Evolutionary conservation across 2,113 vertebrate genomes (phyloP), one percentile per base, ranked within the genome.

Genomic region (Tupaia chinensis): DNA sequence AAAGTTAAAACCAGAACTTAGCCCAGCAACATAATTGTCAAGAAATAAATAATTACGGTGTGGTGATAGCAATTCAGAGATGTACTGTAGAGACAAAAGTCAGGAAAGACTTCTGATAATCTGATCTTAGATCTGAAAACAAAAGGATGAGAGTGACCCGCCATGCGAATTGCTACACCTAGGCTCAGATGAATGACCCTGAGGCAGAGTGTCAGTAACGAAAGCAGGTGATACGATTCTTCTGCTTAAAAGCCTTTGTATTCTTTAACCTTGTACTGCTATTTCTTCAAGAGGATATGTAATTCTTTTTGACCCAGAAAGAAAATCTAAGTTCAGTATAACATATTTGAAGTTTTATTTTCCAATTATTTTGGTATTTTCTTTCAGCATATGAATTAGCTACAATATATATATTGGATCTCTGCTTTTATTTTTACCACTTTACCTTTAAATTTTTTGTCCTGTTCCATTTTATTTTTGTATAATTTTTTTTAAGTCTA

Each of bases 341-440:
- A 76, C 12, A 12, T 61, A n/a, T 69, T 76, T 13, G 53, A 90
- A 4, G 1, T 65, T 84, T 76, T 44, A 69, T 91, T 87, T 93
- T 81, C 15, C 7, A 87, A 53, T 91, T 58, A 91, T 77, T 93
- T 73, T 68, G 23, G 53, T 60, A 14, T 93, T 88, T 85, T 89
- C 79, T 73, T 93, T 17, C 80, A 54, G 5, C 19, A 53, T 66
- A 56, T 9, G 11, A 70, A 34, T 72, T 90, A 91, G 60, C 13
- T 85, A 44, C 44, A 44, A n/a, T n/a, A 44, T 44, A 17, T 63
- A 16, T 29, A 9, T 79, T 29, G n/a, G 17, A 44, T 79, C 61
- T 65, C 34, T 95, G 10, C 29, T 94, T 74, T 84, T 63, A 27
- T n/a, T 63, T 79, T 29, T n/a, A 61, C 15, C 1, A 65, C 82